phyloP scores from a whole-genome alignment of 2,888 invertebrate species.

The Conus canariensis region DNA sequence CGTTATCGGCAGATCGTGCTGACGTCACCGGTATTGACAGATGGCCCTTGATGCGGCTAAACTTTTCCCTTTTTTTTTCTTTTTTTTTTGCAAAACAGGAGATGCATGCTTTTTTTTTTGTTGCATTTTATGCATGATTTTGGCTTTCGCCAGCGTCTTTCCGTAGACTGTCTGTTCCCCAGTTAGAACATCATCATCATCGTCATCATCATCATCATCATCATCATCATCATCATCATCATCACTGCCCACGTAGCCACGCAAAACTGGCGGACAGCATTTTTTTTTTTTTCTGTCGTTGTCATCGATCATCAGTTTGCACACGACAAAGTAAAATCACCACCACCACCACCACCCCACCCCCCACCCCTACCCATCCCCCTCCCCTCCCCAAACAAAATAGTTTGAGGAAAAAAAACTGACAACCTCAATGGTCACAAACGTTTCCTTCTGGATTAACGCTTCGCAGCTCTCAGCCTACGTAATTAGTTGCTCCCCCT shows the following conservation, averaged over 20 bases:
- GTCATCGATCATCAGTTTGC: not conserved
- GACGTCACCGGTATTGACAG: not conserved
- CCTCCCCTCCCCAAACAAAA: too few species aligned
- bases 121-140: not conserved
- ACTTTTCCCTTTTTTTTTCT: not conserved
- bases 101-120: not conserved
- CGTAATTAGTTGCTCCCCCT: not conserved
- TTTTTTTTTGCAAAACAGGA: not conserved
- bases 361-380: too few species aligned
- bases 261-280: not conserved
- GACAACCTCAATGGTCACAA: not conserved
- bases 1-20: too few species aligned
- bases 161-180: not conserved
- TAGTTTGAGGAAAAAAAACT: not conserved
- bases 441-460: not conserved
- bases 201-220: conserved; percentile 1
- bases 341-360: too few species aligned
- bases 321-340: not conserved
- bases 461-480: not conserved
- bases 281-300: not conserved
- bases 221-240: not conserved
- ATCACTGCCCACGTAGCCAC: not conserved
- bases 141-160: conserved; percentile 27
- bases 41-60: not conserved
- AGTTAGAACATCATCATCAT: not conserved